A percentile compares a stretch with the other conserved stretches of the same genome.
These are phyloP conservation scores for Loxodonta africana DNA, from an alignment of 2,113 vertebrate species.

Conservation along the genomic window DNA sequence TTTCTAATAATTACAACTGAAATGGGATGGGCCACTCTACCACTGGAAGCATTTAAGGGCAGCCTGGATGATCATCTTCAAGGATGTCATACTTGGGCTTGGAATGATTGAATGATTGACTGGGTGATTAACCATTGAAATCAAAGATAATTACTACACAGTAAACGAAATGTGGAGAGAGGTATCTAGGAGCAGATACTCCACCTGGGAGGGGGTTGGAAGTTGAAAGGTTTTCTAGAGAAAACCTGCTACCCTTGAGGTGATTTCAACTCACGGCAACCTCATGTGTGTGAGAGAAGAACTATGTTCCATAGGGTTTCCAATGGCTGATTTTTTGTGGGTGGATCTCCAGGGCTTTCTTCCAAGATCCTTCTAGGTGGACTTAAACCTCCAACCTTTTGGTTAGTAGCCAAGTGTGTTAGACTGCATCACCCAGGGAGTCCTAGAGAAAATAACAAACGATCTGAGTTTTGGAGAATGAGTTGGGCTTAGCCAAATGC, in stretches of 20 bases:
- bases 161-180: background rate
- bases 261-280: background rate
- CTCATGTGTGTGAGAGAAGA: background rate
- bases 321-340: background rate
- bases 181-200: background rate
- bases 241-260: background rate
- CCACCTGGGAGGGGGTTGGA: background rate
- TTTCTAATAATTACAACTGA: slow-evolving; percentile 3
- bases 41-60: background rate
- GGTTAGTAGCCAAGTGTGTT: background rate
- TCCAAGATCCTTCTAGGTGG: background rate
- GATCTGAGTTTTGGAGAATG: background rate
- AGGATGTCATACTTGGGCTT: background rate
- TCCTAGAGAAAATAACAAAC: background rate
- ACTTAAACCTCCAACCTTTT: background rate
- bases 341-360: background rate
- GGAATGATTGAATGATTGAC: background rate
- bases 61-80: background rate
- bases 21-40: background rate
- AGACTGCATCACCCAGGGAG: background rate
- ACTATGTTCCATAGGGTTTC: background rate
- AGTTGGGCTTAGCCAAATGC: background rate
- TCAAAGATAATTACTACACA: background rate
- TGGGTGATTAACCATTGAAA: background rate
- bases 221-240: background rate